Evolutionary conservation across 2,113 vertebrate species (phyloP).

Genomic region (Gambusia affinis): DNA sequence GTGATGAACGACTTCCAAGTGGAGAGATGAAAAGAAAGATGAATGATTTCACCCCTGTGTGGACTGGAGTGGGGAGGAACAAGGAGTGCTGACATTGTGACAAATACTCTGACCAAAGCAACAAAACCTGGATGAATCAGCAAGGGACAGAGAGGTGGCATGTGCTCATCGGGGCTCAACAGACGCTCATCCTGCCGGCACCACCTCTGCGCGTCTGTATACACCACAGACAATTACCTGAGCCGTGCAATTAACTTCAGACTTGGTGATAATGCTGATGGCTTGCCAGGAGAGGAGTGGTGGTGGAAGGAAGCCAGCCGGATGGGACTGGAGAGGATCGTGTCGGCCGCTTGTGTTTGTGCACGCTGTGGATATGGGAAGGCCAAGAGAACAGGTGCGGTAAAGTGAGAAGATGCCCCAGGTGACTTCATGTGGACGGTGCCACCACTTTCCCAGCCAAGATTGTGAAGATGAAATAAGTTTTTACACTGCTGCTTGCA

Average conservation of each 20-base stretch:
- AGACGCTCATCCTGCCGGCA: conserved; percentile 31
- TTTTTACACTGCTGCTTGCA: conserved; percentile 36
- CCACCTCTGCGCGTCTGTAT: conserved; percentile 38
- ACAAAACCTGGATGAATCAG: conserved; percentile 64
- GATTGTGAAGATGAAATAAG: conserved; percentile 39
- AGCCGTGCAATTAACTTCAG: conserved; percentile 68
- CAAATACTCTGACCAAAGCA: conserved; percentile 82
- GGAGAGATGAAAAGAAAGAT: conserved; percentile 83
- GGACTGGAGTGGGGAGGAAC: conserved; percentile 61
- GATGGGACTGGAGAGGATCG: conserved; percentile 17
- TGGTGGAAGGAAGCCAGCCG: conserved; percentile 34
- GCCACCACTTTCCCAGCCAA: conserved; percentile 44
- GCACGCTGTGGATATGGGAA: conserved; percentile 38
- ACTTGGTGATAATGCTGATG: conserved; percentile 47
- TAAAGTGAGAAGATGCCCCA: conserved; percentile 57
- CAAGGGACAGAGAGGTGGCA: conserved; percentile 59
- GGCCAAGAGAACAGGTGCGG: conserved; percentile 71
- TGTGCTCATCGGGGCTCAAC: conserved; percentile 39
- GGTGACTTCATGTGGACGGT: conserved; percentile 50
- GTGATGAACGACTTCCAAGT: conserved; percentile 80
- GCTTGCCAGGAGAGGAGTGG: conserved; percentile 51
- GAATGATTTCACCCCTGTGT: conserved; percentile 75
- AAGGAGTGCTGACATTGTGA: conserved; percentile 83
- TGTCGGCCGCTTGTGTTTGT: conserved; percentile 33
- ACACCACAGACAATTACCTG: conserved; percentile 68